Evolutionary conservation across 2,113 vertebrate genomes (phyloP).

Genomic region (Barbus barbus): DNA sequence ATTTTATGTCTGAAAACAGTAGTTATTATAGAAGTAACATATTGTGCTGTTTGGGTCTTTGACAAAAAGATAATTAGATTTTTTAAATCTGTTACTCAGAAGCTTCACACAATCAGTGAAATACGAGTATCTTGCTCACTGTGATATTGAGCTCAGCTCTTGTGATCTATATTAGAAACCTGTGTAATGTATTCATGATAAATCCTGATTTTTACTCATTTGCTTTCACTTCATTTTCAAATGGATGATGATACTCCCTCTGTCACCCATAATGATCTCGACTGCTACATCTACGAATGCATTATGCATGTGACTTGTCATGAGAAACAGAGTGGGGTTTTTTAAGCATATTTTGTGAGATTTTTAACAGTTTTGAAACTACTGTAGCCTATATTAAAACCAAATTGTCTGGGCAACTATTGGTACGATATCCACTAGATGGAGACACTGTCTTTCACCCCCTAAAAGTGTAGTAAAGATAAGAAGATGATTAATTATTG

Average conservation of each 20-base stretch:
- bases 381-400: background rate
- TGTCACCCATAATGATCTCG: background rate
- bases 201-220: background rate
- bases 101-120: background rate
- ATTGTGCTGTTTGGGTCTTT: too few relatives aligned
- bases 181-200: background rate
- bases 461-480: background rate
- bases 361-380: too few relatives aligned
- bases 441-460: background rate
- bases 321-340: too few relatives aligned
- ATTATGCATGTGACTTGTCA: background rate
- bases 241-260: background rate
- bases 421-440: background rate
- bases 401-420: too few relatives aligned
- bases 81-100: background rate
- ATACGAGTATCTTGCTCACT: background rate
- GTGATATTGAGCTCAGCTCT: background rate
- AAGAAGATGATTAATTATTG: background rate
- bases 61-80: background rate
- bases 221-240: background rate
- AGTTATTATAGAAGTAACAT: background rate
- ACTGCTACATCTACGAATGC: background rate
- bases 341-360: too few relatives aligned
- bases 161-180: background rate
- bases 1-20: background rate